Percentiles rank a stretch among this genome's conserved stretches.
These are phyloP conservation scores for Drosophila trichaetosa DNA, from an alignment of 2,888 invertebrate genomes.

Conservation along the genomic window DNA sequence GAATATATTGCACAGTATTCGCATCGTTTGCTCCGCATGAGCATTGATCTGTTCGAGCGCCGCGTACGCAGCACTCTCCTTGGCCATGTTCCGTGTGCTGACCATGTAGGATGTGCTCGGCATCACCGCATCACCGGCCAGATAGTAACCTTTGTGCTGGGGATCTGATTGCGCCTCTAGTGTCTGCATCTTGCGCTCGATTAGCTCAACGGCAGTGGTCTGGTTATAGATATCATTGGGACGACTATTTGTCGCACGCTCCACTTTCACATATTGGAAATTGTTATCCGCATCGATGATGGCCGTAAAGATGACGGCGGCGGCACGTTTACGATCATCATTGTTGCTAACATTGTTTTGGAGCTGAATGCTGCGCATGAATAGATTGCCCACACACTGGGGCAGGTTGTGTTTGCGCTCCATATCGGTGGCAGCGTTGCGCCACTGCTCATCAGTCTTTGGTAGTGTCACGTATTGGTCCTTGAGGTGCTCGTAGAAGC, in stretches of 20 bases:
- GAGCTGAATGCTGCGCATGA: slow-evolving; percentile 82
- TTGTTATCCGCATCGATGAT: slow-evolving; percentile 82
- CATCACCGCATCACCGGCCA: slow-evolving; percentile 77
- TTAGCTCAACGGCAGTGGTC: slow-evolving; percentile 77
- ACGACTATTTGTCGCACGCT: slow-evolving; percentile 71
- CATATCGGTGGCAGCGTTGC: slow-evolving; percentile 77
- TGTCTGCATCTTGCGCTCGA: slow-evolving; percentile 71
- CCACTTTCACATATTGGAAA: slow-evolving; percentile 82
- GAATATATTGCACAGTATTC: slow-evolving; percentile 82
- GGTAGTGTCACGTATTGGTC: slow-evolving; percentile 83
- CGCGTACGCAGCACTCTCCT: slow-evolving; percentile 57
- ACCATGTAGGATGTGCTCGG: slow-evolving; percentile 81
- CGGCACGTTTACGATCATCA: slow-evolving; percentile 74
- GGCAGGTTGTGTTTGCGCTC: slow-evolving; percentile 80
- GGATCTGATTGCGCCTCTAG: slow-evolving; percentile 50
- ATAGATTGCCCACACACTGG: slow-evolving; percentile 82
- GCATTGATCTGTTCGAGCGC: slow-evolving; percentile 73
- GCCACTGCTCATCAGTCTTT: slow-evolving; percentile 84
- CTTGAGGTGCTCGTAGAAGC: slow-evolving; percentile 83
- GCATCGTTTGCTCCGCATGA: slow-evolving; percentile 76
- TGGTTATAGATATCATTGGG: slow-evolving; percentile 80
- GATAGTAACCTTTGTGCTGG: slow-evolving; percentile 66
- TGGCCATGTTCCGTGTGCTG: slow-evolving; percentile 68
- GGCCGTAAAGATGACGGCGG: slow-evolving; percentile 81
- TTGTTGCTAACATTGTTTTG: slow-evolving; percentile 70